These are phyloP conservation scores for Leptinotarsa texana DNA, from an alignment of 1,140 invertebrate genomes.

Conservation along the genomic window DNA sequence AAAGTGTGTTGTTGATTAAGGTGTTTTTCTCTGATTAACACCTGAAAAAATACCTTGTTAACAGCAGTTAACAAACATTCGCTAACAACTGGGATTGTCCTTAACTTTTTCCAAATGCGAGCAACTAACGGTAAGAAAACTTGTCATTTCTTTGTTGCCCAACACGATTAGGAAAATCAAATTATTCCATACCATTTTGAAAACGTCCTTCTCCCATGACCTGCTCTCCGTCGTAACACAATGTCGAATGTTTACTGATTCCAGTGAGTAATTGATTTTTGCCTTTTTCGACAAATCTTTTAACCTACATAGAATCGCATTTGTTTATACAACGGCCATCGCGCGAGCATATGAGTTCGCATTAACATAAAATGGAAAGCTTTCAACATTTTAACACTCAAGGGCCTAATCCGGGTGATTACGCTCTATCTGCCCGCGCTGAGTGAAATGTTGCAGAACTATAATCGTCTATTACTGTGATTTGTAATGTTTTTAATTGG, in stretches of 20 bases:
- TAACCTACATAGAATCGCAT: conserved; percentile 20
- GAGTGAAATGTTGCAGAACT: not conserved
- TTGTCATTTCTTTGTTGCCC: no score
- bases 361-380: conserved; percentile 20
- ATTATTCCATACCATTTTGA: conserved; percentile 5
- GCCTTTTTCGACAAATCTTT: conserved; percentile 22
- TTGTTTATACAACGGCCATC: conserved; percentile 14
- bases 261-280: conserved; percentile 24
- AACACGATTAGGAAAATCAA: not conserved
- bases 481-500: not conserved
- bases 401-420: not conserved
- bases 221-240: not conserved
- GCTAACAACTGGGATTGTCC: no score
- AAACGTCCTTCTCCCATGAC: conserved; percentile 12
- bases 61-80: no score
- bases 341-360: not conserved
- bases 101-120: no score
- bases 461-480: not conserved
- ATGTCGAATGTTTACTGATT: conserved; percentile 20
- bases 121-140: no score
- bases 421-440: not conserved
- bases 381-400: not conserved
- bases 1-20: no score
- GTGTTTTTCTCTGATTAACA: no score
- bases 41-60: no score